Conservation (phyloP, 2,888 invertebrate species). For the Rotaria socialis region DNA sequence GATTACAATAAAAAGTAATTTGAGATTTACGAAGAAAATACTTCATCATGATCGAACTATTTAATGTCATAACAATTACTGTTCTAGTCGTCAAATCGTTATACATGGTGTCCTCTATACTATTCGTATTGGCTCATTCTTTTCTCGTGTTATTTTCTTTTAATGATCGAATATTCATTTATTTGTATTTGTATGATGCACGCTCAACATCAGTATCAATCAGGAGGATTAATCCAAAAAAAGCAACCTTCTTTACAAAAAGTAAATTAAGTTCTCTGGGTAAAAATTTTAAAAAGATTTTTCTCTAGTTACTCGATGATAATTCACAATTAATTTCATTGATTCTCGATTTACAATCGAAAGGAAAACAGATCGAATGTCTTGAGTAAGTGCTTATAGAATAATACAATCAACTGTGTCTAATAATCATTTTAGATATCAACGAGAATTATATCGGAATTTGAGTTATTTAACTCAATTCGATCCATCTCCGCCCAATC, state of each 20-base stretch:
- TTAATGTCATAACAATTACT: neutral
- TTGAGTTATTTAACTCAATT: neutral
- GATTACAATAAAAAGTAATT: neutral
- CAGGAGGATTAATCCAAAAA: neutral
- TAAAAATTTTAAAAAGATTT: too few species aligned
- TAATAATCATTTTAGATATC: neutral
- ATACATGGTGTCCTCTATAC: neutral
- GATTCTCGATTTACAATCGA: conserved; percentile 1
- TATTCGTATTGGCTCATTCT: neutral
- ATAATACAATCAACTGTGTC: neutral
- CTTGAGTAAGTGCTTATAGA: neutral
- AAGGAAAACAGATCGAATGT: neutral
- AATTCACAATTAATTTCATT: neutral
- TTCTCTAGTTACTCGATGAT: neutral
- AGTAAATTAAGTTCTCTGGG: neutral
- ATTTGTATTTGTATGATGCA: neutral
- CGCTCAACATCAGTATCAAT: neutral
- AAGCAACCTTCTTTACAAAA: neutral
- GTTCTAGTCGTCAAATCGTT: neutral
- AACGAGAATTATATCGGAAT: neutral
- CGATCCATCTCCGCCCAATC: neutral
- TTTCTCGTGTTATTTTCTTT: neutral
- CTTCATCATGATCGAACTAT: neutral
- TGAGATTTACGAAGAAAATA: neutral
- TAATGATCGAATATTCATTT: neutral